Percentiles rank a stretch among this genome's conserved stretches.
phyloP scores from a whole-genome alignment of 2,113 vertebrate genomes.

The Xiphias gladius region DNA sequence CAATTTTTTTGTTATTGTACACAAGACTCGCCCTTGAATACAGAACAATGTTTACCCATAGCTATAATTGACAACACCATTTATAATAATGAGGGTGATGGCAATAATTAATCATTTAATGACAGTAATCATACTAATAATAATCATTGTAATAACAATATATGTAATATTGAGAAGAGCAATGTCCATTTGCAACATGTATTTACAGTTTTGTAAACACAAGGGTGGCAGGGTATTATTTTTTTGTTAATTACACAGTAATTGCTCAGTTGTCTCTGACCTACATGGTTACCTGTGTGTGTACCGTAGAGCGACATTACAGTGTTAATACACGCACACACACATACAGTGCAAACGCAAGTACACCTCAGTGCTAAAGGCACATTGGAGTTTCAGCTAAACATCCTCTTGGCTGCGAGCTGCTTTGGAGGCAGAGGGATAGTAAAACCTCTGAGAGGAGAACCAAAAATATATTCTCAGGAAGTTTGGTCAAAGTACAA shows the following conservation, averaged over 20 bases:
- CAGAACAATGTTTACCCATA: conserved; percentile 74
- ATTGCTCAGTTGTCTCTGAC: conserved; percentile 83
- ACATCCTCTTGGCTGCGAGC: conserved; percentile 31
- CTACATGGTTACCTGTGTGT: conserved; percentile 77
- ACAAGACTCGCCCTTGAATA: conserved; percentile 74
- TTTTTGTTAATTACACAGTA: conserved; percentile 85
- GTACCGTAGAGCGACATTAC: conserved; percentile 70
- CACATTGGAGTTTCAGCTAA: conserved; percentile 73
- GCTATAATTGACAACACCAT: conserved; percentile 74
- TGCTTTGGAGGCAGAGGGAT: conserved; percentile 56
- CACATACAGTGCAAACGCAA: conserved; percentile 42
- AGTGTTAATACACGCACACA: conserved; percentile 65
- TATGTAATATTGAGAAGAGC: conserved; percentile 82
- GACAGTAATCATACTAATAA: conserved; percentile 78
- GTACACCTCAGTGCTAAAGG: conserved; percentile 69
- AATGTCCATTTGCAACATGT: conserved; percentile 79
- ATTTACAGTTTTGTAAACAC: conserved; percentile 84
- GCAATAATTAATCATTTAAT: conserved; percentile 75
- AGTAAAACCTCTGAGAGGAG: background rate
- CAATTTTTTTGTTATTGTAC: conserved; percentile 66
- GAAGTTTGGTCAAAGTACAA: background rate
- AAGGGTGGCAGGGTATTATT: conserved; percentile 71
- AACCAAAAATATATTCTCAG: background rate
- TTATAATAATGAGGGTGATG: conserved; percentile 71
- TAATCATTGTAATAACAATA: conserved; percentile 83